A percentile compares a stretch with the other conserved stretches of the same genome.
Conservation (phyloP, 2,888 invertebrate genomes). For the Eilema caniola region DNA sequence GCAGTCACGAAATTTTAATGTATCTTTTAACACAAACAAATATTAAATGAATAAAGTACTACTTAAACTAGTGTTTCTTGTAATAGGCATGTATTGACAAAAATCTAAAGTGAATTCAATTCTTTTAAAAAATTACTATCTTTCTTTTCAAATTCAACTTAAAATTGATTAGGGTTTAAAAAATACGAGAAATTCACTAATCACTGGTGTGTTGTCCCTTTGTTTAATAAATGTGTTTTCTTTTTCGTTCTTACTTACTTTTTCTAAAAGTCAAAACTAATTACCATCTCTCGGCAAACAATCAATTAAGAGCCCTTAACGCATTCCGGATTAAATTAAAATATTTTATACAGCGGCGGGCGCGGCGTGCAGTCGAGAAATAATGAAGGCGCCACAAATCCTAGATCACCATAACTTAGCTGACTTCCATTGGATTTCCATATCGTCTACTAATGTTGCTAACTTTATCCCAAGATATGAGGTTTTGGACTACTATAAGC, state of each 20-base stretch:
- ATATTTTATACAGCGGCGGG: conserved; percentile 64
- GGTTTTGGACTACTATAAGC: neutral
- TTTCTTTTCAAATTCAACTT: too few relatives aligned
- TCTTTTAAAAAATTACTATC: too few relatives aligned
- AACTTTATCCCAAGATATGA: conserved; percentile 45
- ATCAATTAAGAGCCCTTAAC: conserved; percentile 55
- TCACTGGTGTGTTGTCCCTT: too few relatives aligned
- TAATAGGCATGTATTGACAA: too few relatives aligned
- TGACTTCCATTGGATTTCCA: conserved; percentile 60
- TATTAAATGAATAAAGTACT: too few relatives aligned
- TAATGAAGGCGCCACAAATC: conserved; percentile 67
- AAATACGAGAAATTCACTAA: too few relatives aligned
- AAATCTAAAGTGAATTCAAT: too few relatives aligned
- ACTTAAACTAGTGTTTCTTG: too few relatives aligned
- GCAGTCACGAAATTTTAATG: too few relatives aligned
- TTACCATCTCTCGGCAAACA: conserved; percentile 39
- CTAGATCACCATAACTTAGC: conserved; percentile 67
- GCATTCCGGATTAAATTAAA: conserved; percentile 69
- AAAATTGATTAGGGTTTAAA: too few relatives aligned
- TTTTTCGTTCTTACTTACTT: neutral
- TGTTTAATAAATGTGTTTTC: too few relatives aligned
- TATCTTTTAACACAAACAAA: too few relatives aligned
- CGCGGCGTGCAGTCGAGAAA: conserved; percentile 47
- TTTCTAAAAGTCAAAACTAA: conserved; percentile 19
- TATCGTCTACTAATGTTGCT: conserved; percentile 49